These are phyloP conservation scores for Berghia stephanieae DNA, from an alignment of 1,140 invertebrate genomes.

Conservation along the genomic window DNA sequence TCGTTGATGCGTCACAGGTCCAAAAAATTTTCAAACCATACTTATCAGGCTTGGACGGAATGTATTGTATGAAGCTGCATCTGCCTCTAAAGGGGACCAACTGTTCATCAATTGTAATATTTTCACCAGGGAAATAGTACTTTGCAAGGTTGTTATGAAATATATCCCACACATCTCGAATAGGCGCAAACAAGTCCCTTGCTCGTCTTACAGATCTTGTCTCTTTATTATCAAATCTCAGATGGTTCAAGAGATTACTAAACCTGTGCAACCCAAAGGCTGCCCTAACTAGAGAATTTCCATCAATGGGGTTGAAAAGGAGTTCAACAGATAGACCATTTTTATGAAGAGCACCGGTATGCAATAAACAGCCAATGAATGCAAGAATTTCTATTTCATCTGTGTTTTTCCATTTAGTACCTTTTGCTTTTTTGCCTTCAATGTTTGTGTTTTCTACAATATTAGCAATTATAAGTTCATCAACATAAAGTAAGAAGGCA, in stretches of 20 bases:
- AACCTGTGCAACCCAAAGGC: background rate
- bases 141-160: conserved; percentile 29
- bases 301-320: background rate
- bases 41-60: conserved; percentile 68
- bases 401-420: too few species aligned
- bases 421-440: too few species aligned
- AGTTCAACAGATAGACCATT: background rate
- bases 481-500: too few species aligned
- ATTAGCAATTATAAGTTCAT: too few species aligned
- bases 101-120: conserved; percentile 58
- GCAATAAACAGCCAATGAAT: background rate
- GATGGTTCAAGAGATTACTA: conserved; percentile 21
- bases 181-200: conserved; percentile 45
- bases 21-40: conserved; percentile 66
- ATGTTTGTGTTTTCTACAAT: too few species aligned
- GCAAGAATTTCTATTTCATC: too few species aligned
- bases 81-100: conserved; percentile 47
- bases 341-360: background rate
- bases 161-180: conserved; percentile 44
- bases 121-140: conserved; percentile 35
- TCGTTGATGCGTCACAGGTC: conserved; percentile 27
- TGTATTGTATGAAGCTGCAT: conserved; percentile 58
- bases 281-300: conserved; percentile 6
- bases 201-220: conserved; percentile 33
- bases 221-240: conserved; percentile 46